These are phyloP conservation scores for Egretta garzetta DNA, from an alignment of 2,113 vertebrate species.

Conservation along the genomic window DNA sequence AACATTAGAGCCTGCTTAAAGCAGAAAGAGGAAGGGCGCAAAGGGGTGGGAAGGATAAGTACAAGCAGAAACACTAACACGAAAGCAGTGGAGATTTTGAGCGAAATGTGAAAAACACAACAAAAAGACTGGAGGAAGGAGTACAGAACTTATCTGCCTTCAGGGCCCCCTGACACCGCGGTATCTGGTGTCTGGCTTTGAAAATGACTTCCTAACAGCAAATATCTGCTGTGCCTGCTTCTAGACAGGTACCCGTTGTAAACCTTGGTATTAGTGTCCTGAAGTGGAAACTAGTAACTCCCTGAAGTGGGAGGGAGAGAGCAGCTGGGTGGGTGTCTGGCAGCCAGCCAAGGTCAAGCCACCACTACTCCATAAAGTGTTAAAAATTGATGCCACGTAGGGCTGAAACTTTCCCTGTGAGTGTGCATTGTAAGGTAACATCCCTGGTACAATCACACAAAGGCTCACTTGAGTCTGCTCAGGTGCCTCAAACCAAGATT, in stretches of 20 bases:
- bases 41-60: background rate
- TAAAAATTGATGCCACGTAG: background rate
- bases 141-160: background rate
- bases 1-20: background rate
- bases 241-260: background rate
- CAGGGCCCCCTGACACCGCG: background rate
- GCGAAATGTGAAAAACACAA: background rate
- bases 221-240: background rate
- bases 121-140: background rate
- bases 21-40: background rate
- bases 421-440: background rate
- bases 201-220: background rate
- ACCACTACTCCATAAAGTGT: background rate
- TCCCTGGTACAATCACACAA: background rate
- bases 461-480: background rate
- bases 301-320: background rate
- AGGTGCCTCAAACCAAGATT: background rate
- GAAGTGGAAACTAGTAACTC: background rate
- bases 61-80: accelerated
- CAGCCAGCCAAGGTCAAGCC: background rate
- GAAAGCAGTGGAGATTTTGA: background rate
- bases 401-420: background rate
- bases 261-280: background rate
- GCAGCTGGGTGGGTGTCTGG: background rate
- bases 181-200: background rate